phyloP scores from a whole-genome alignment of 35 echinoderm and acorn worm genomes.

The Eucidaris tribuloides region DNA sequence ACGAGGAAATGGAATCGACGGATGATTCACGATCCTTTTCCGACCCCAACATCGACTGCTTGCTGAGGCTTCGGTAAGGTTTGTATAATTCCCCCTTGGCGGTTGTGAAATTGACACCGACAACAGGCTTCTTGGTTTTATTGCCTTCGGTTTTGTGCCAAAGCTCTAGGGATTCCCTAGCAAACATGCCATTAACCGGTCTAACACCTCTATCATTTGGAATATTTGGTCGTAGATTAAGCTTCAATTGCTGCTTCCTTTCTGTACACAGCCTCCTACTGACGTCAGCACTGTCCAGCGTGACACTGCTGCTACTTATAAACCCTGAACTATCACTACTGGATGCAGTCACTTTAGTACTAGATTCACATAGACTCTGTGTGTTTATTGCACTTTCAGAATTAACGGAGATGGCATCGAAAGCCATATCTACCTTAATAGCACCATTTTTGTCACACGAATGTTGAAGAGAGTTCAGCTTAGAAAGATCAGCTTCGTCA shows the following conservation, averaged over 20 bases:
- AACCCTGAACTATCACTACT: constrained; percentile 13
- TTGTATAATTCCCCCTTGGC: constrained; percentile 63
- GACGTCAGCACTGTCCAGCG: background rate
- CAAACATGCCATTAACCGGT: too few relatives aligned
- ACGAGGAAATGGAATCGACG: constrained; percentile 81
- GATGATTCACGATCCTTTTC: constrained; percentile 48
- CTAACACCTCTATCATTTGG: too few relatives aligned
- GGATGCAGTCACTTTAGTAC: background rate
- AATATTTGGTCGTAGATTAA: too few relatives aligned
- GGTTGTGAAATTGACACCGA: constrained; percentile 54
- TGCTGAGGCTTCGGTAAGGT: background rate
- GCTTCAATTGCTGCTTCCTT: constrained; percentile 6
- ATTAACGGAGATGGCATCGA: background rate
- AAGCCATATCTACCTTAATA: background rate
- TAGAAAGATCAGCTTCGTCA: constrained; percentile 1
- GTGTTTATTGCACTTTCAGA: constrained; percentile 25
- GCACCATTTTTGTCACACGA: constrained; percentile 15
- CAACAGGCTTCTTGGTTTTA: constrained; percentile 29
- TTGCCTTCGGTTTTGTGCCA: constrained; percentile 1
- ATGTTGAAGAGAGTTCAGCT: background rate
- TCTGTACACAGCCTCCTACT: background rate
- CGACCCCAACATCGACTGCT: background rate
- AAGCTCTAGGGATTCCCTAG: constrained; percentile 19
- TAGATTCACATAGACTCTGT: too few relatives aligned
- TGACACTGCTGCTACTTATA: constrained; percentile 1